Evolutionary conservation across 2,113 vertebrate species (phyloP), one percentile per base, ranked within the genome.

Genomic region (Pontoporia blainvillei): DNA sequence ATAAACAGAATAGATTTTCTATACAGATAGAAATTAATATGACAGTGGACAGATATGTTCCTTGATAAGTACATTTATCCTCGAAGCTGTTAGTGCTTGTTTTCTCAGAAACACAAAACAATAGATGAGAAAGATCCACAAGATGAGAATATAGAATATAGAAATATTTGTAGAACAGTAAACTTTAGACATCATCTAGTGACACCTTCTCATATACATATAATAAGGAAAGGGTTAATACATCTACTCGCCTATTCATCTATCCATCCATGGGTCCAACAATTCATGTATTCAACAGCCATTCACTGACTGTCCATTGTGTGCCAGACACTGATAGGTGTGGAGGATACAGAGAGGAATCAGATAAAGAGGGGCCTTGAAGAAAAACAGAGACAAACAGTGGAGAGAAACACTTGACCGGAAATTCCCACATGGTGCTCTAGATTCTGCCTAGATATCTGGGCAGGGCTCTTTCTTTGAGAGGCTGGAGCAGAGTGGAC

Each of bases 1-100:
- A 89, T 83, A 64, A 93, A 36, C 54, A n/a, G 85, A 94, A 81
- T 89, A 66, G 62, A 92, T 73, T 95, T 96, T 69, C 39, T 91
- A 96, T 84, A 84, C 20, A 54, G 44, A 64, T 61, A 79, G 71
- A 44, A 86, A 27, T 57, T 86, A 85, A 84, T 95, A 52, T 72
- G 57, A 95, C 49, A 81, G 67, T 83, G 49, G 78, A 36, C 66
- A 89, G 62, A 73, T 57, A 15, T 76, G 39, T 62, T 57, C 54
- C 20, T 57, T 57, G 54, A 57, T 57, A 57, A 57, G 54, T 31
- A 85, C 71, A 54, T 54, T 89, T 78, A 67, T 92, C n/a, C 44
- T 64, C 12, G 14, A 87, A 86, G 82, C 41, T 76, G 49, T 86
- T 85, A 78, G 78, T 86, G 34, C 64, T 91, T 86, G 49, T 90